Percentiles rank a stretch among this genome's conserved stretches.
Conservation (phyloP, 2,888 invertebrate species). For the Melikaiella ostensackeni region DNA sequence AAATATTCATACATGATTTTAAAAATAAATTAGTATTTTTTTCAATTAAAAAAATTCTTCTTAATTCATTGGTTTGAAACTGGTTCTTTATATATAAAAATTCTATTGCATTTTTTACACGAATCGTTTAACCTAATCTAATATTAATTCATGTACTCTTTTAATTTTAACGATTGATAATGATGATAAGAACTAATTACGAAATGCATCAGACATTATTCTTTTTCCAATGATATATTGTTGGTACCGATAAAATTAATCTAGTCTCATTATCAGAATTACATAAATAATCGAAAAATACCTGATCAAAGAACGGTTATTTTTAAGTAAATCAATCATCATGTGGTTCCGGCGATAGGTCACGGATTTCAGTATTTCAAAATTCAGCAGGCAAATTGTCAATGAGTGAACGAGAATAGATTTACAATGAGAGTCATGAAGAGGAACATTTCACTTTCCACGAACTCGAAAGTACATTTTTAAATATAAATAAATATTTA, state of each 20-base stretch:
- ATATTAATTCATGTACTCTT: neutral
- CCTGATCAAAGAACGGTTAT: neutral
- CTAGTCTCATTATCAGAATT: neutral
- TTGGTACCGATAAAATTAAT: neutral
- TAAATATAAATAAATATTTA: neutral
- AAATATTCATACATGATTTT: too few species aligned
- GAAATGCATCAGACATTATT: neutral
- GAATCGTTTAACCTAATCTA: neutral
- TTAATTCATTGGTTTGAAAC: too few species aligned
- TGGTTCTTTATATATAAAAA: too few species aligned
- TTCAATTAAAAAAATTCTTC: too few species aligned
- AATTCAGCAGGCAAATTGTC: neutral
- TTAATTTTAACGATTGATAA: neutral
- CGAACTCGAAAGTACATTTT: neutral
- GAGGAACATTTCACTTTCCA: neutral
- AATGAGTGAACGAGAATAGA: conserved; percentile 1
- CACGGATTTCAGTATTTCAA: conserved; percentile 7
- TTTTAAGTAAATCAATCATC: neutral
- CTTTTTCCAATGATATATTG: neutral
- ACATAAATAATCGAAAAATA: conserved; percentile 3
- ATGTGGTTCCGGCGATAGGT: neutral
- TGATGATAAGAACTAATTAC: neutral
- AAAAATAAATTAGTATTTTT: too few species aligned
- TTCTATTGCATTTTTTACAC: neutral
- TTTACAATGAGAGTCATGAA: neutral